Conservation (phyloP, 2,113 vertebrate genomes). For the Lasiurus cinereus region DNA sequence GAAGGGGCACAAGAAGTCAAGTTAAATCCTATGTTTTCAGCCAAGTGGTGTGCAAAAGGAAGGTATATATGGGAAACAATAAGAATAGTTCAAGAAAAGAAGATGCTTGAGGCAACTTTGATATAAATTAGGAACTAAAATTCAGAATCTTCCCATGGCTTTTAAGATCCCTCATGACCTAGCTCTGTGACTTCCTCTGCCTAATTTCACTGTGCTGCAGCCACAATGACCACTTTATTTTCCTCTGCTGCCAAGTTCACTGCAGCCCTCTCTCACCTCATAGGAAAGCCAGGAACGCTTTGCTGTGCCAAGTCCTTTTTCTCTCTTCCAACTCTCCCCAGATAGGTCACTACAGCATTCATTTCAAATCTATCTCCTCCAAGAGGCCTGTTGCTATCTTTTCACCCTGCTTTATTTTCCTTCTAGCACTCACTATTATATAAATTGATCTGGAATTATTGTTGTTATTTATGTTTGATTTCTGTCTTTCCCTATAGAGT, state of each 20-base stretch:
- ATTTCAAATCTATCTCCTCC: not conserved
- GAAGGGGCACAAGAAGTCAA: not conserved
- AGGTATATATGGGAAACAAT: not conserved
- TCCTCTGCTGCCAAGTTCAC: not conserved
- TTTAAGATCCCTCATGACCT: not conserved
- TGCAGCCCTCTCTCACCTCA: not conserved
- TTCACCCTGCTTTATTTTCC: not conserved
- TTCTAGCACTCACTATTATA: not conserved
- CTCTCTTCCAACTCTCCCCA: not conserved
- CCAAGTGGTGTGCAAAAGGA: not conserved
- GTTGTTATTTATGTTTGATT: constrained; percentile 20
- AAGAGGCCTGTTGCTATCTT: not conserved
- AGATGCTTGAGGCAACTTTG: not conserved
- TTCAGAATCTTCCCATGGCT: not conserved
- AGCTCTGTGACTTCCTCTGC: not conserved
- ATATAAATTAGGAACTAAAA: constrained; percentile 5
- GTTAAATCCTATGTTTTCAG: not conserved
- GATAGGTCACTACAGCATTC: not conserved
- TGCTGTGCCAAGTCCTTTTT: not conserved
- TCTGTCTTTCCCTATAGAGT: not conserved
- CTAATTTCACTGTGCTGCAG: not conserved
- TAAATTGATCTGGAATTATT: not conserved
- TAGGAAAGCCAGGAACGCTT: not conserved
- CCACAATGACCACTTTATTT: not conserved
- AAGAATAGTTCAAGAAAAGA: constrained; percentile 3